Base-by-base conservation (phyloP, 1,140 invertebrate species). In the Formica exsecta region DNA sequence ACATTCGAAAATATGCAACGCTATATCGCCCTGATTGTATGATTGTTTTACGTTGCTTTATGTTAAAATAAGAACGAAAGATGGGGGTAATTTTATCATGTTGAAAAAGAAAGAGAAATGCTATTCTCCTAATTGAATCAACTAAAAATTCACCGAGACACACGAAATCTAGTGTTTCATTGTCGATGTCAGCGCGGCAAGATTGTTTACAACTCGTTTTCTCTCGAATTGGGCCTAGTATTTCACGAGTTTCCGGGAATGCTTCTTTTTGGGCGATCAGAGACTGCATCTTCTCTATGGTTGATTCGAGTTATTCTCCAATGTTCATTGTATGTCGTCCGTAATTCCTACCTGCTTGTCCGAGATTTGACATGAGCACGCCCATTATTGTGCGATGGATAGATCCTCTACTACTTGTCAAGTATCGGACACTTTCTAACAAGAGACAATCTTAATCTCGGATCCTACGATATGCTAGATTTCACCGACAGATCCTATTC, bases 361-460 rank as follows among this genome's bases (percentile, higher is more conserved):
- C 38, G 29, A 90, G 74, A 79, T 90, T 90, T 88, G 76, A 90
- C 81, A 88, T 59, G 70, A 80, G 44, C 61, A 29, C 66, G 44
- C 32, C 73, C 48, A 38, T 68, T 76, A 83, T 66, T 79, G 36
- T 71, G 51, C 66, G 3, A 13, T 25, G 16, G 6, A 36, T 32
- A 54, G 48, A 70, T 80, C 57, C 41, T 80, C 44, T n/a, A 70
- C 22, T 38, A 41, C 9, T 77, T 3, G 59, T 77, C 75, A 48
- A 61, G 57, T 41, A 44, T 65, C 38, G 38, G 29, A 25, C 38
- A 25, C 3, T 79, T 36, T 38, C n/a, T 68, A 79, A 68, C 62
- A 68, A 79, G 41, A 54, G 44, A 22, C 36, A 44, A 9, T 48
- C 29, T 25, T 79, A 79, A 68, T 66, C 76, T n/a, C 9, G 32